These are phyloP conservation scores for Alca torda DNA, from an alignment of 2,797 vertebrate genomes.

Conservation along the genomic window DNA sequence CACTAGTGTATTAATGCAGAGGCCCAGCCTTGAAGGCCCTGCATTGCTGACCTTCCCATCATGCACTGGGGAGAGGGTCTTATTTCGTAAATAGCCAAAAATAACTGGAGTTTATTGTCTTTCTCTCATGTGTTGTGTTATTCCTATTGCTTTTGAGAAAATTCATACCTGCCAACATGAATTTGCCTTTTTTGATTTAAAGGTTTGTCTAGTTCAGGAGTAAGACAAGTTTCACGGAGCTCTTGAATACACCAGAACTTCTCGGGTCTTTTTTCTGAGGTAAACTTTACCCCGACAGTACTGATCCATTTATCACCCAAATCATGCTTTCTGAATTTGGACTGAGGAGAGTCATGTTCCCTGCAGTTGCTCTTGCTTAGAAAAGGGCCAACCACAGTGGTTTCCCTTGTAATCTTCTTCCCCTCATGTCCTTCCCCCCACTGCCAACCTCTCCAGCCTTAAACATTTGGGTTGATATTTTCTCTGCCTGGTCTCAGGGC, in stretches of 20 bases:
- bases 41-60: neutral
- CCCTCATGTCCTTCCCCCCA: neutral
- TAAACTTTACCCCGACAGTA: neutral
- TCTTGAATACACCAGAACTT: neutral
- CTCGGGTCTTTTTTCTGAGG: neutral
- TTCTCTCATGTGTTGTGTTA: neutral
- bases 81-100: neutral
- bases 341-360: neutral
- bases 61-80: neutral
- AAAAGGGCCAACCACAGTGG: neutral
- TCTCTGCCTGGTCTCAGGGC: constrained; percentile 19
- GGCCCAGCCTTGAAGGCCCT: neutral
- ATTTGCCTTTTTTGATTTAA: neutral
- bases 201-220: neutral
- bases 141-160: neutral
- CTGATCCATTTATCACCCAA: neutral
- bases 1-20: accelerated
- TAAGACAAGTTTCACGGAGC: neutral
- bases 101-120: neutral
- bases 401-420: neutral
- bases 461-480: constrained; percentile 42
- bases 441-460: neutral
- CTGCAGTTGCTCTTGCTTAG: neutral
- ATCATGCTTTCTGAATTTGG: neutral
- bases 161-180: neutral